These are phyloP conservation scores for Pongo abelii DNA, from an alignment of 2,113 vertebrate genomes.

Conservation along the genomic window DNA sequence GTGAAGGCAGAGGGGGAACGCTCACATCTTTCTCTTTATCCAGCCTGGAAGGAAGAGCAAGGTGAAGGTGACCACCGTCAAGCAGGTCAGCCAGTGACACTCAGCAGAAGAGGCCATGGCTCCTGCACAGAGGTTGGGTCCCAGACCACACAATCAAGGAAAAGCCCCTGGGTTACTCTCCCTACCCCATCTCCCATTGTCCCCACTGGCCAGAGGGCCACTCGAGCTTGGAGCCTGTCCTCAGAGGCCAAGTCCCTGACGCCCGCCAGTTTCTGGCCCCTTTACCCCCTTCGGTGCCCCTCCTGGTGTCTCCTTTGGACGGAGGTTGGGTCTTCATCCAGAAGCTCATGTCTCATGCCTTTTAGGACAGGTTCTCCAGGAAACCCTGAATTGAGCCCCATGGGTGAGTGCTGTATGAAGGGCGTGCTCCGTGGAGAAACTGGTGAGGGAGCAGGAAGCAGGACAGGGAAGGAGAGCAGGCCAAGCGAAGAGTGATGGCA, in stretches of 20 bases:
- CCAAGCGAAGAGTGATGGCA: not conserved
- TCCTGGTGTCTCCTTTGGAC: no score
- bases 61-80: accelerated
- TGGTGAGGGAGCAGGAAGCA: not conserved
- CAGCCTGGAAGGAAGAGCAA: not conserved
- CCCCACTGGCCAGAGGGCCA: not conserved
- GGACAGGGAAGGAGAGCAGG: not conserved
- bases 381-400: not conserved
- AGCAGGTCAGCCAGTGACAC: no score
- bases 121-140: not conserved
- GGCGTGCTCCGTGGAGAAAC: not conserved
- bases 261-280: not conserved
- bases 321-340: not conserved
- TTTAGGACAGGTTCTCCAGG: not conserved
- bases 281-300: not conserved
- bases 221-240: no score
- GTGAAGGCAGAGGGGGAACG: accelerated
- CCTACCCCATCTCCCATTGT: accelerated
- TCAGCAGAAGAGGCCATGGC: not conserved
- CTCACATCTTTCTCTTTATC: not conserved
- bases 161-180: not conserved
- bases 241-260: not conserved
- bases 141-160: accelerated
- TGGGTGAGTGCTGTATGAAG: no score
- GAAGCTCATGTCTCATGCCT: not conserved